Evolutionary conservation across 2,797 vertebrate species (phyloP).

Genomic region (Phoeniculus purpureus): DNA sequence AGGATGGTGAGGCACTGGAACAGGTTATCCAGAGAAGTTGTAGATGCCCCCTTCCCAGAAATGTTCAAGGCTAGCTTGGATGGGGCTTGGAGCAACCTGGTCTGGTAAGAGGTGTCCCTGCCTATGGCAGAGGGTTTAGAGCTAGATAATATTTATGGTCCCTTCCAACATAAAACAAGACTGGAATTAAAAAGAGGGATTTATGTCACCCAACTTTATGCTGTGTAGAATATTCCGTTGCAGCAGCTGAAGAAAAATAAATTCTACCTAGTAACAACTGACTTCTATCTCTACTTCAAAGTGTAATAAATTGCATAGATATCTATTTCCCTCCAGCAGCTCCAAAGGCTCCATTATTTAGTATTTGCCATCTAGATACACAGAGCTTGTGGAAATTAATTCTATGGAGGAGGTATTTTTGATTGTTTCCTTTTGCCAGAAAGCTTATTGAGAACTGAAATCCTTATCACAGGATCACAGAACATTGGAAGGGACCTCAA

Average conservation of each 20-base stretch:
- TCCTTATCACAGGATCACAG: no score
- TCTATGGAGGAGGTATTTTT: background rate
- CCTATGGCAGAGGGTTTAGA: no score
- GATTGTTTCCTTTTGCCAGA: background rate
- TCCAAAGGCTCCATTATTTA: background rate
- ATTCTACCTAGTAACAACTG: background rate
- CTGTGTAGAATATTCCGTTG: accelerated
- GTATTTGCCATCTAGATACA: background rate
- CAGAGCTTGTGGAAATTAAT: background rate
- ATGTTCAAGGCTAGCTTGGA: no score
- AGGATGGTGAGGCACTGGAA: no score
- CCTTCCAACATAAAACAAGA: background rate
- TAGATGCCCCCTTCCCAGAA: no score
- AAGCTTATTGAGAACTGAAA: background rate
- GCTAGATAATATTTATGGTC: no score
- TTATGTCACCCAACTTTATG: background rate
- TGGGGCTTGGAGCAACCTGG: no score
- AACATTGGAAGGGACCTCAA: no score
- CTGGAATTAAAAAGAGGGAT: background rate
- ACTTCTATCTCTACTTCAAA: background rate
- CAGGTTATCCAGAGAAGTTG: no score
- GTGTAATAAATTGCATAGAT: background rate
- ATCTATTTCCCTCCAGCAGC: background rate
- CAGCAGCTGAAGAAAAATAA: background rate
- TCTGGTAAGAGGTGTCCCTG: no score